phyloP scores from a whole-genome alignment of 2,888 invertebrate genomes.

The Teleiodes luculella region DNA sequence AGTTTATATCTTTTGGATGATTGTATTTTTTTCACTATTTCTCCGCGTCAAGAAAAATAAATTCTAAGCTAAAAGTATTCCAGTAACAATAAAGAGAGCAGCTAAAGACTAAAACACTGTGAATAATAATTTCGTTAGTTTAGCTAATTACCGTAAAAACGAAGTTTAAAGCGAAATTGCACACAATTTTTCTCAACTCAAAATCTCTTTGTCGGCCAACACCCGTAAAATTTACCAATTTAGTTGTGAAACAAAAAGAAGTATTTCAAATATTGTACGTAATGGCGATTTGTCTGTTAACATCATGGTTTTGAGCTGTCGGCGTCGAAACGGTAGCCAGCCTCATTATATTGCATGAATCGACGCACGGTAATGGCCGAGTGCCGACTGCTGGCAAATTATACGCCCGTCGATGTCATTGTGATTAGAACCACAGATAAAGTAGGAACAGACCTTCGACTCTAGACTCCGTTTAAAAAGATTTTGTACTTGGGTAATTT shows the following conservation, averaged over 20 bases:
- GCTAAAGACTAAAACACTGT: too few species aligned
- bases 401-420: conserved; percentile 68
- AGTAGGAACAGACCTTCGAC: too few species aligned
- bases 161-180: neutral
- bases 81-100: too few species aligned
- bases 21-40: too few species aligned
- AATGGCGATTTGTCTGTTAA: conserved; percentile 14
- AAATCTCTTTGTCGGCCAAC: conserved; percentile 17
- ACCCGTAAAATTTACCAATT: conserved; percentile 29
- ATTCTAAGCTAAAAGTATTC: too few species aligned
- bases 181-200: neutral
- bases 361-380: conserved; percentile 58
- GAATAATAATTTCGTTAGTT: too few species aligned
- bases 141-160: neutral
- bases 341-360: conserved; percentile 73
- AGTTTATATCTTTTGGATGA: too few species aligned
- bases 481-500: too few species aligned
- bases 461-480: too few species aligned
- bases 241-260: neutral
- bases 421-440: too few species aligned
- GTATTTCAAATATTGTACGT: conserved; percentile 7
- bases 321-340: conserved; percentile 43
- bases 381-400: conserved; percentile 51
- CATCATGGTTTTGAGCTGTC: conserved; percentile 13
- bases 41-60: too few species aligned